Evolutionary conservation across 2,113 vertebrate genomes (phyloP).

Genomic region (Passer domesticus): DNA sequence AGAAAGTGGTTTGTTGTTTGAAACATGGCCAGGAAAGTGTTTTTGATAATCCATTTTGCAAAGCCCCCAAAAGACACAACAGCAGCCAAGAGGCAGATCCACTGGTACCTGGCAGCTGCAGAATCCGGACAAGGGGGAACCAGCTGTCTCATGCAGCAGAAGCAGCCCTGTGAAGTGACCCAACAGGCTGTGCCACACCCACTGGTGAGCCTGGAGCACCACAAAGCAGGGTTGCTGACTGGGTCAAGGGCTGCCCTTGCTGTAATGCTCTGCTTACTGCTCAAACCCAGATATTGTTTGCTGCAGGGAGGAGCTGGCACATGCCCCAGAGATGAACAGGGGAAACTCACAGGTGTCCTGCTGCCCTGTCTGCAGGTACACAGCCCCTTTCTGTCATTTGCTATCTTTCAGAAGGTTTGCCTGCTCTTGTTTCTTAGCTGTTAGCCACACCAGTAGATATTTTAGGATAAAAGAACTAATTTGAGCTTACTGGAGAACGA

Average conservation of each 20-base stretch:
- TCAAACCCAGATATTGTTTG: neutral
- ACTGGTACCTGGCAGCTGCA: neutral
- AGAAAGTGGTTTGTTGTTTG: neutral
- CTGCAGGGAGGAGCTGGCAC: neutral
- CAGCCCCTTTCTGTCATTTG: neutral
- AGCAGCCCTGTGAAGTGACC: neutral
- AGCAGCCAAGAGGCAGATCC: neutral
- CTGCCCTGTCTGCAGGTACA: neutral
- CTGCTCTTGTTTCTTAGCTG: neutral
- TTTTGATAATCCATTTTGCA: neutral
- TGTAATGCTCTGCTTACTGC: neutral
- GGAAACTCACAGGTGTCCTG: neutral
- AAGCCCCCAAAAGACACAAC: neutral
- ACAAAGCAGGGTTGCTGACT: neutral
- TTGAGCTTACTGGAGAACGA: neutral
- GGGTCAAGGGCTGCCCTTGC: neutral
- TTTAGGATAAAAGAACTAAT: neutral
- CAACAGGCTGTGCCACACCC: neutral
- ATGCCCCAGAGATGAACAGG: neutral
- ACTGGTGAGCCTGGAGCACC: neutral
- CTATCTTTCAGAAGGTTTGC: neutral
- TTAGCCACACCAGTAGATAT: neutral
- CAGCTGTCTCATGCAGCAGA: neutral
- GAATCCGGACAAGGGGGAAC: neutral
- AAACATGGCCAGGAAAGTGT: neutral